Evolutionary conservation across 2,888 invertebrate genomes (phyloP), one percentile per base, ranked within the genome.

Genomic region (Athalia circularis): DNA sequence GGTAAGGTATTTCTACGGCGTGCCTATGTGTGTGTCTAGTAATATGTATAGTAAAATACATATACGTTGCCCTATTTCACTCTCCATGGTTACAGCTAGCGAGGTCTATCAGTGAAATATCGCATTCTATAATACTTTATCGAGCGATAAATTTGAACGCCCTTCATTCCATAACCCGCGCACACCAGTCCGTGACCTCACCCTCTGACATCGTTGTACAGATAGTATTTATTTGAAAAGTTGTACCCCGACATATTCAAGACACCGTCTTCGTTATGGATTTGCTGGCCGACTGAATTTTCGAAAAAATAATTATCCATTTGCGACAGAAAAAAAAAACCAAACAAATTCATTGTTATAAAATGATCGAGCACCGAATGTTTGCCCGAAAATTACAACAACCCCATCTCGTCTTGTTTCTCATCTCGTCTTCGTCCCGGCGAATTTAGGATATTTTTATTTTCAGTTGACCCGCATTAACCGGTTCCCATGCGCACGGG

Each of bases 61-160:
- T 79, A 80, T 72, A 76, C 65, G 77, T 68, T 67, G 65, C 57
- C 61, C 65, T 80, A 80, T 81, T 80, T 65, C 79, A 80, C 67
- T 80, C 70, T 61, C n/a, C 67, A 50, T 45, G 29, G 29, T 29
- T 29, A 29, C 29, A 29, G 29, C 29, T 29, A 0, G 68, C 59
- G 77, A 79, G 75, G 78, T 77, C 70, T 80, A 80, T 77, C 79
- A 81, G 82, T 80, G 79, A 82, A 83, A 85, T 81, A 83, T 80
- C 81, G 81, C 83, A 81, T 82, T 81, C 82, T 72, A 47, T 45
- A 72, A 72, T 79, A 81, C 82, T 84, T 82, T 84, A 81, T 85
- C 83, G 84, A 78, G 78, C 83, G 83, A 86, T 85, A 86, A 86
- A 86, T 85, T 85, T 82, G 57, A 52, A 9, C 64, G 50, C 72